Percentiles rank a stretch among this genome's conserved stretches.
Conservation (phyloP, 92 coral and sea anemone genomes). For the Palythoa heliodiscus region DNA sequence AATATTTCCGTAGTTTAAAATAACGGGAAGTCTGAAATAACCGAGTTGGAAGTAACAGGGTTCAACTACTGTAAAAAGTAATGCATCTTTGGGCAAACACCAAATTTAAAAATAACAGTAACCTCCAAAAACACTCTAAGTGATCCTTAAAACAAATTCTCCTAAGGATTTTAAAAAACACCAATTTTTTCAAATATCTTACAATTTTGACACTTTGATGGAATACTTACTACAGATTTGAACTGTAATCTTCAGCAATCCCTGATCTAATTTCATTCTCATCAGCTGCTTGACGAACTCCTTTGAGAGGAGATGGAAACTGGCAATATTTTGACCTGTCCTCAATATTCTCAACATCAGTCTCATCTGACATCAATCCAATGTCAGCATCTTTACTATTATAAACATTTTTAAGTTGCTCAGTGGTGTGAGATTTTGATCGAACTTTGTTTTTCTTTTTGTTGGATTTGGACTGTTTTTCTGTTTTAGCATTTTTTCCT, state of each 20-base stretch:
- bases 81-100: too few species aligned
- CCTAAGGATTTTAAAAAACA: not conserved
- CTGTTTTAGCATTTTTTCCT: constrained; percentile 11
- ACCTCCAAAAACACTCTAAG: too few species aligned
- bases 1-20: too few species aligned
- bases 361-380: constrained; percentile 36
- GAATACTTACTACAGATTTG: constrained; percentile 65
- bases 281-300: constrained; percentile 45
- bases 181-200: too few species aligned
- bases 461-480: constrained; percentile 33
- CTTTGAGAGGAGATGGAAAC: constrained; percentile 80
- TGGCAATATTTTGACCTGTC: constrained; percentile 86
- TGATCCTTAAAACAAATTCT: too few species aligned
- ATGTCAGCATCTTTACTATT: constrained; percentile 11
- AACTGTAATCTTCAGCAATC: constrained; percentile 51
- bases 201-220: too few species aligned
- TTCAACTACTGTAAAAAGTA: too few species aligned
- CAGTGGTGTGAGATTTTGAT: constrained; percentile 69
- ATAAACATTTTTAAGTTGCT: constrained; percentile 38
- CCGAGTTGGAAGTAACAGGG: too few species aligned
- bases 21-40: too few species aligned
- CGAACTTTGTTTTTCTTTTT: constrained; percentile 63
- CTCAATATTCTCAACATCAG: constrained; percentile 61
- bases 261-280: constrained; percentile 65
- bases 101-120: not conserved